phyloP scores from a whole-genome alignment of 2,113 vertebrate species.

The Egretta garzetta region DNA sequence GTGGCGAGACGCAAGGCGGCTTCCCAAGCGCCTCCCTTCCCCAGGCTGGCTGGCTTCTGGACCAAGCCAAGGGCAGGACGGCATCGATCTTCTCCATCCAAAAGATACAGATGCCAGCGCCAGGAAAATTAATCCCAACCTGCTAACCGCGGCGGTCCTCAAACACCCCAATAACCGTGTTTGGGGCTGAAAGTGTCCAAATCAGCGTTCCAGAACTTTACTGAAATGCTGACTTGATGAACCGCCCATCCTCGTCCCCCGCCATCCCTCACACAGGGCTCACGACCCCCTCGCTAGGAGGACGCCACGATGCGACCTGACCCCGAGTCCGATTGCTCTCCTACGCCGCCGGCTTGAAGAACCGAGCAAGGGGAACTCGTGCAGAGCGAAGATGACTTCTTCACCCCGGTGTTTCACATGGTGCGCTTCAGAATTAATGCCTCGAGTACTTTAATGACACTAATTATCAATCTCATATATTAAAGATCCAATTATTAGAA shows the following conservation, averaged over 20 bases:
- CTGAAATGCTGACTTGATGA: background rate
- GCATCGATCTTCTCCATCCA: rapidly evolving
- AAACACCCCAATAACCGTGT: background rate
- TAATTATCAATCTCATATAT: background rate
- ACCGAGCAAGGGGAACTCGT: background rate
- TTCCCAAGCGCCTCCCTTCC: background rate
- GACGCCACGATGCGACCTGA: background rate
- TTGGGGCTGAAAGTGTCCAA: background rate
- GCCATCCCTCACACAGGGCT: background rate
- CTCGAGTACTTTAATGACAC: background rate
- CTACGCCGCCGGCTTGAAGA: background rate
- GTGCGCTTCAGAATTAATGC: background rate
- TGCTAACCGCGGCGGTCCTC: rapidly evolving
- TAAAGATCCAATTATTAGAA: background rate
- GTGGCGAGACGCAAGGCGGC: too few species aligned
- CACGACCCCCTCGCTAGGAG: background rate
- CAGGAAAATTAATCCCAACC: background rate
- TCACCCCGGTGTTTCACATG: background rate
- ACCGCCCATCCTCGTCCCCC: background rate
- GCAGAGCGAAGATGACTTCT: background rate
- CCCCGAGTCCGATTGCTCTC: background rate
- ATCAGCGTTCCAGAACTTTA: background rate
- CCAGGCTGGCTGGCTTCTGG: rapidly evolving
- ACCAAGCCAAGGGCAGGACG: background rate
- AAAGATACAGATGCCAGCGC: background rate